Percentiles rank a stretch among this genome's conserved stretches.
Evolutionary conservation across 2,888 invertebrate species (phyloP).

Genomic region (Dascillus cervinus): DNA sequence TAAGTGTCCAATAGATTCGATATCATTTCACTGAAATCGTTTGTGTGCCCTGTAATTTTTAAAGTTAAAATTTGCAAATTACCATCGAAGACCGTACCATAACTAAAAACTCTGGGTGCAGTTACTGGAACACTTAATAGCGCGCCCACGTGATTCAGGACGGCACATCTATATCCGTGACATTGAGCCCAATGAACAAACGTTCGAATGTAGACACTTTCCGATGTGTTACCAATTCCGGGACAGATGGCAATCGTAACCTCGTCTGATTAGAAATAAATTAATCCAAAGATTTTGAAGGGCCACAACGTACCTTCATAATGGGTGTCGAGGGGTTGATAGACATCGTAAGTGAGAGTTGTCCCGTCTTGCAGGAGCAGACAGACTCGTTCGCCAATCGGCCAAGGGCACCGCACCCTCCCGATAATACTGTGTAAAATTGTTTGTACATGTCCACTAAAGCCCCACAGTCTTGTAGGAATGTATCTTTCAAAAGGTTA

Average conservation of each 20-base stretch:
- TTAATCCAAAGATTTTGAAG: background rate
- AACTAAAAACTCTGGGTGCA: conserved; percentile 82
- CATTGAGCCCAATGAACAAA: conserved; percentile 89
- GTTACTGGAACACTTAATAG: conserved; percentile 79
- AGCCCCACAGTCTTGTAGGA: conserved; percentile 89
- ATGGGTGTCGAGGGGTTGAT: conserved; percentile 67
- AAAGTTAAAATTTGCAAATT: conserved; percentile 5
- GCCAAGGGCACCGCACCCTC: conserved; percentile 81
- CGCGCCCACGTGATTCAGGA: conserved; percentile 90
- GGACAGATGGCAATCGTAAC: conserved; percentile 83
- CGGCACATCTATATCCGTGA: conserved; percentile 86
- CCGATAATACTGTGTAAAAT: conserved; percentile 84
- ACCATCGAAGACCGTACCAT: conserved; percentile 55
- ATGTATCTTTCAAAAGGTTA: conserved; percentile 60
- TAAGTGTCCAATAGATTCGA: conserved; percentile 64
- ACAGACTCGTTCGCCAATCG: conserved; percentile 74
- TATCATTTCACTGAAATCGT: conserved; percentile 80
- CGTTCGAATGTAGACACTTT: conserved; percentile 88
- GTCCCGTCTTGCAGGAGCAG: conserved; percentile 74
- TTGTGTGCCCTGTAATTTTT: conserved; percentile 67
- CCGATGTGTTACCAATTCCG: conserved; percentile 91
- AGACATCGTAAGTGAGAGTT: conserved; percentile 86
- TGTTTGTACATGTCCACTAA: conserved; percentile 92
- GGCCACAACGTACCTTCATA: conserved; percentile 55
- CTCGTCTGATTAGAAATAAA: conserved; percentile 54